phyloP scores from a whole-genome alignment of 2,113 vertebrate species.

The Indicator indicator region DNA sequence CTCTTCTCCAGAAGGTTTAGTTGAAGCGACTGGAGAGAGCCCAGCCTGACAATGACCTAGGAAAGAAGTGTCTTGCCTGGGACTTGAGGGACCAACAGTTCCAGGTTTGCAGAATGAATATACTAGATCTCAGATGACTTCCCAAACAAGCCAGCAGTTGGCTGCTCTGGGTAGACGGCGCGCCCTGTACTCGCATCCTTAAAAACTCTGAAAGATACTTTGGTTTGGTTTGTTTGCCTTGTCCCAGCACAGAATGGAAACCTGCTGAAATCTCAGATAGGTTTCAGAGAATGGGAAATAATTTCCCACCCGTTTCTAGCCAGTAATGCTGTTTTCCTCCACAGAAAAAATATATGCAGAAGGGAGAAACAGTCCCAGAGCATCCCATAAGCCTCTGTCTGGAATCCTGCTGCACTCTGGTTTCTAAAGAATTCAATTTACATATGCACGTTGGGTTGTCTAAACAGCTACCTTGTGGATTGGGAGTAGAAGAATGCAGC shows the following conservation, averaged over 20 bases:
- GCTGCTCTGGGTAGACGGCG: background rate
- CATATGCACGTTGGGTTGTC: slow-evolving; percentile 56
- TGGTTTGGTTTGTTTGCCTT: slow-evolving; percentile 39
- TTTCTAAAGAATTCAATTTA: slow-evolving; percentile 71
- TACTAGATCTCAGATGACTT: background rate
- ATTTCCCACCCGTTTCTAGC: slow-evolving; percentile 65
- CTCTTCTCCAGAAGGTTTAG: background rate
- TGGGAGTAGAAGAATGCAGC: slow-evolving; percentile 70
- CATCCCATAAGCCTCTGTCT: slow-evolving; percentile 53
- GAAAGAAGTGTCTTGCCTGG: background rate
- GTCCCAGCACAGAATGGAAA: slow-evolving; percentile 53
- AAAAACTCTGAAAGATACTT: background rate
- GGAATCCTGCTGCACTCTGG: slow-evolving; percentile 44
- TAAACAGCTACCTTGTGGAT: slow-evolving; percentile 67
- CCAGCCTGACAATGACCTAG: background rate
- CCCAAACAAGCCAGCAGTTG: background rate
- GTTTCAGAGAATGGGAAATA: slow-evolving; percentile 30
- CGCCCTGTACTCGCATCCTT: background rate
- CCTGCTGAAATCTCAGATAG: slow-evolving; percentile 58
- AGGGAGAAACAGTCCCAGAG: slow-evolving; percentile 39
- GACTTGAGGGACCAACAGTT: background rate
- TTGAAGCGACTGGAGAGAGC: background rate
- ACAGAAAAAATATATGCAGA: slow-evolving; percentile 53
- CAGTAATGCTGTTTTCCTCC: slow-evolving; percentile 45
- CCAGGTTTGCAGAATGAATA: background rate